These are phyloP conservation scores for Hydrozoanthus tunicans DNA, from an alignment of 64 coral and sea anemone genomes.

Conservation along the genomic window DNA sequence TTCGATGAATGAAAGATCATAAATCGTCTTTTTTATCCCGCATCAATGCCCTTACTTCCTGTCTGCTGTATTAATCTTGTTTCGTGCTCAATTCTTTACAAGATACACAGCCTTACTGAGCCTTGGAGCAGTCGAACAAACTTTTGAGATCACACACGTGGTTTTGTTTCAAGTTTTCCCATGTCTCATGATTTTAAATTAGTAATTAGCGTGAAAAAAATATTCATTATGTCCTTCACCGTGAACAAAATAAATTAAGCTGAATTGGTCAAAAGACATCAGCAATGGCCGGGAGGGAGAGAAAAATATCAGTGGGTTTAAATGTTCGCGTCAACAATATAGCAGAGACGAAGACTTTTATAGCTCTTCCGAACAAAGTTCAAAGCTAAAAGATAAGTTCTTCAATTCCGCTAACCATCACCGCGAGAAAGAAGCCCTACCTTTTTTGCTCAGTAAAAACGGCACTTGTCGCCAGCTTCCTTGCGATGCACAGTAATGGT, in stretches of 20 bases:
- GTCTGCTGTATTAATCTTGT: background rate
- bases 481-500: too few species aligned
- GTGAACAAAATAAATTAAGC: background rate
- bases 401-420: too few species aligned
- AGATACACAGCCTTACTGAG: background rate
- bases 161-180: slow-evolving; percentile 19
- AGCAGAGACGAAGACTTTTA: too few species aligned
- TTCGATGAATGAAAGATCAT: background rate
- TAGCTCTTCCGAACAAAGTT: too few species aligned
- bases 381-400: too few species aligned
- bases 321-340: too few species aligned
- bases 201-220: slow-evolving; percentile 50
- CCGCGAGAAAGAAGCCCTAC: too few species aligned
- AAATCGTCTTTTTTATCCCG: background rate
- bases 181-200: slow-evolving; percentile 45
- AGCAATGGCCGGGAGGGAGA: background rate
- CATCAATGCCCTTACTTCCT: slow-evolving; percentile 29
- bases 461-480: too few species aligned
- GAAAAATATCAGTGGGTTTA: background rate
- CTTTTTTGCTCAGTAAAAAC: too few species aligned
- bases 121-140: background rate
- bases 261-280: background rate
- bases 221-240: background rate
- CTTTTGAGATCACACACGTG: background rate
- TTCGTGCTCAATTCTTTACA: background rate